Conservation (phyloP, 2,797 vertebrate genomes). For the Graptemys geographica region DNA sequence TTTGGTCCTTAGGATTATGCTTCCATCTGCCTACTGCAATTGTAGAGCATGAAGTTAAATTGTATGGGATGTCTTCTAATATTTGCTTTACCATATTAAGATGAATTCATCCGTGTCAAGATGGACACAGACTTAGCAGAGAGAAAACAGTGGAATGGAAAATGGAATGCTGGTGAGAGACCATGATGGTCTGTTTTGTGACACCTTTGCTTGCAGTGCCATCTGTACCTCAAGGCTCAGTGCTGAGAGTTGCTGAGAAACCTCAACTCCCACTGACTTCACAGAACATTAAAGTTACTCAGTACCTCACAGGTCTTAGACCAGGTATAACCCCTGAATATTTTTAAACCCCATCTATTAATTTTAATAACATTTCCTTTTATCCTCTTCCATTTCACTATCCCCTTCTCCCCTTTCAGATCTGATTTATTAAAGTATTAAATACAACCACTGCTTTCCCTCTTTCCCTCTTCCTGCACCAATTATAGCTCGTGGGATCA, state of each 20-base stretch:
- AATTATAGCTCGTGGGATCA: slow-evolving; percentile 41
- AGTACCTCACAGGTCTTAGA: neutral
- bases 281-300: neutral
- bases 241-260: neutral
- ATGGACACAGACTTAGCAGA: neutral
- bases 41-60: neutral
- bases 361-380: slow-evolving; percentile 56
- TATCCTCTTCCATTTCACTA: slow-evolving; percentile 15
- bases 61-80: neutral
- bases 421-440: slow-evolving; percentile 56
- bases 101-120: neutral
- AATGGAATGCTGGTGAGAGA: neutral
- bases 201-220: neutral
- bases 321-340: neutral
- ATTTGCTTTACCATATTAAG: neutral
- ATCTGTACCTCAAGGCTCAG: neutral
- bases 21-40: neutral
- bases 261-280: neutral
- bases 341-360: slow-evolving; percentile 39
- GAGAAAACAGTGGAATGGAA: neutral
- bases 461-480: slow-evolving; percentile 30
- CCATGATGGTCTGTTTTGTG: neutral
- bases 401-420: slow-evolving; percentile 34
- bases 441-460: neutral
- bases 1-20: neutral